A percentile compares a stretch with the other conserved stretches of the same genome.
These are phyloP conservation scores for Amphimallon solstitiale DNA, from an alignment of 2,888 invertebrate species.

Conservation along the genomic window DNA sequence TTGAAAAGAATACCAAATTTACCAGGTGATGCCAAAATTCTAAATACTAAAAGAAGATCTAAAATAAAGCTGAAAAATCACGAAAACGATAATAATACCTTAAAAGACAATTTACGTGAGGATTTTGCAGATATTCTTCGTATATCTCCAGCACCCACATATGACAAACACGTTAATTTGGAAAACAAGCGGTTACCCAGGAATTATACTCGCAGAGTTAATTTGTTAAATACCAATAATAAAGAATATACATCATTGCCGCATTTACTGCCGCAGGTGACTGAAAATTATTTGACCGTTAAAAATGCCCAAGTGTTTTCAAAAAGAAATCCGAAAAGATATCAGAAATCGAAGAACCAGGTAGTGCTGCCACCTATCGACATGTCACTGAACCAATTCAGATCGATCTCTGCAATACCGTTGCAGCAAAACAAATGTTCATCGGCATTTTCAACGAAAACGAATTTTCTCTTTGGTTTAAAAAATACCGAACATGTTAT, in stretches of 20 bases:
- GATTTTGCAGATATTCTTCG: slow-evolving; percentile 30
- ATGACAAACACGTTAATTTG: slow-evolving; percentile 1
- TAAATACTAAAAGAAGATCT: slow-evolving; percentile 1
- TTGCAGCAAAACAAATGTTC: slow-evolving; percentile 45
- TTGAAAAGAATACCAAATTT: slow-evolving; percentile 25
- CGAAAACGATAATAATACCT: background rate
- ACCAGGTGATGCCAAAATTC: background rate
- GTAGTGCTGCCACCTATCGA: slow-evolving; percentile 45
- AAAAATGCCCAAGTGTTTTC: background rate
- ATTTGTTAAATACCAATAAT: slow-evolving; percentile 41
- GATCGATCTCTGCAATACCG: slow-evolving; percentile 58
- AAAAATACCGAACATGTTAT: background rate
- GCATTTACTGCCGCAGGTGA: slow-evolving; percentile 47
- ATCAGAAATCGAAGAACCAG: slow-evolving; percentile 7
- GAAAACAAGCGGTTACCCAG: slow-evolving; percentile 2
- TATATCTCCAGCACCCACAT: slow-evolving; percentile 37
- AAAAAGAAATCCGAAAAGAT: slow-evolving; percentile 6
- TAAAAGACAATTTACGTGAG: background rate
- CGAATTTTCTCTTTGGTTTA: slow-evolving; percentile 22
- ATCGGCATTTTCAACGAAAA: slow-evolving; percentile 39
- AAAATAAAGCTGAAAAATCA: background rate
- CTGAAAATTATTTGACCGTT: slow-evolving; percentile 9
- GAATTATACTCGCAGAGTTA: background rate
- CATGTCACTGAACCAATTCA: slow-evolving; percentile 48
- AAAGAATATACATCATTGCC: slow-evolving; percentile 54